Evolutionary conservation across 1,140 invertebrate genomes (phyloP).

Genomic region (Hypsibius dujardini): DNA sequence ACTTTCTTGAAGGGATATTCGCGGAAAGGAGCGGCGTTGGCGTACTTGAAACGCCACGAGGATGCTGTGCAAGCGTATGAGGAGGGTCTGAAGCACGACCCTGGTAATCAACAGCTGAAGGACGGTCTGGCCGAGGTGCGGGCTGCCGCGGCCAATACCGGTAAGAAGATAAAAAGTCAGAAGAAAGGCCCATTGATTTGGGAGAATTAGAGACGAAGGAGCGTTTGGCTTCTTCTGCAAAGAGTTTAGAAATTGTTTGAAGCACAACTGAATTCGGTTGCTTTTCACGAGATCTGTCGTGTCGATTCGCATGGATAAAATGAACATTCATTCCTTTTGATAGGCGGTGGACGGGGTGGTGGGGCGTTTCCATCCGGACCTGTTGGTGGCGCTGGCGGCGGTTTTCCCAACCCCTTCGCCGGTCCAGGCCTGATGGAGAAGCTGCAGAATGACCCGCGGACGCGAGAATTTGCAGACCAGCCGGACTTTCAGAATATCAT

Average conservation of each 20-base stretch:
- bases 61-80: constrained; percentile 59
- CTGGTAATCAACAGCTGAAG: constrained; percentile 53
- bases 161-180: neutral
- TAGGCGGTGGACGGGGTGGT: neutral
- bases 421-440: constrained; percentile 43
- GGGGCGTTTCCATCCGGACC: neutral
- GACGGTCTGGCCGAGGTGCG: constrained; percentile 39
- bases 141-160: neutral
- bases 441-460: constrained; percentile 50
- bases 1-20: constrained; percentile 49
- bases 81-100: constrained; percentile 55
- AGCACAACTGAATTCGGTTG: neutral
- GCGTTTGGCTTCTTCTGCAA: too few relatives aligned
- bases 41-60: constrained; percentile 47
- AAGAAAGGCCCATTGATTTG: neutral
- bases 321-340: neutral
- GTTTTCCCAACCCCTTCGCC: constrained; percentile 41
- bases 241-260: too few relatives aligned
- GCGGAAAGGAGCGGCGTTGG: constrained; percentile 64
- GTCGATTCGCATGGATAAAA: neutral
- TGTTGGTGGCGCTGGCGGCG: neutral
- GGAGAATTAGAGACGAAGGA: neutral
- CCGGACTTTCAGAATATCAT: constrained; percentile 50
- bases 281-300: neutral
- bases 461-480: constrained; percentile 49